Evolutionary conservation across 2,797 vertebrate genomes (phyloP).

Genomic region (Philypnodon macrostomus): DNA sequence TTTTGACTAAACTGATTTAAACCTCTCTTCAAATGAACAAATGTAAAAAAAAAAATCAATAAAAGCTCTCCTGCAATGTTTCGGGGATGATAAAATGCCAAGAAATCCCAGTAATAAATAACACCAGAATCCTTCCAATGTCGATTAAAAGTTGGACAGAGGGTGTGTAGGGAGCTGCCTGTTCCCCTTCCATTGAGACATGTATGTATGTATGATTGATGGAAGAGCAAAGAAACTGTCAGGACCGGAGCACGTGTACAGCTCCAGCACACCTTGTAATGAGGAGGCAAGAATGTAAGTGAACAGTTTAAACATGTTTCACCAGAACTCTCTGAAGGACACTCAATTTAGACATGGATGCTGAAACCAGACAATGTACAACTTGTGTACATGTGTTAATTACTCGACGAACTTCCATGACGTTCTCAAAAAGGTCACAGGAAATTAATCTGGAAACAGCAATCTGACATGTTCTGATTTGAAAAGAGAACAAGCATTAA

Average conservation of each 20-base stretch:
- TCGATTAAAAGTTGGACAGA: not conserved
- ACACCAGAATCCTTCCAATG: not conserved
- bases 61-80: constrained; percentile 25
- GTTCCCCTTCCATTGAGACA: not conserved
- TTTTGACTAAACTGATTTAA: not conserved
- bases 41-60: constrained; percentile 6
- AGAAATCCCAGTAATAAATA: constrained; percentile 6
- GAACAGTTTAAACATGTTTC: constrained; percentile 35
- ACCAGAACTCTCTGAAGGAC: constrained; percentile 18
- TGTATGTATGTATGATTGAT: constrained; percentile 23
- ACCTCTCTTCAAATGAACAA: constrained; percentile 10
- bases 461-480: no score
- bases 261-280: constrained; percentile 24
- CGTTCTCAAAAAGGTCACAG: no score
- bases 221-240: constrained; percentile 3
- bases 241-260: constrained; percentile 17
- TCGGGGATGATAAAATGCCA: constrained; percentile 14
- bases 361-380: constrained; percentile 29
- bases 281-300: constrained; percentile 39
- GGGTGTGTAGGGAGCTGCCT: not conserved
- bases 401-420: no score
- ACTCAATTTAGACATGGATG: constrained; percentile 17
- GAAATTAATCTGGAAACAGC: no score
- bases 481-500: no score
- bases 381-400: no score